Conservation (phyloP, 2,888 invertebrate genomes). For the Plutella xylostella region DNA sequence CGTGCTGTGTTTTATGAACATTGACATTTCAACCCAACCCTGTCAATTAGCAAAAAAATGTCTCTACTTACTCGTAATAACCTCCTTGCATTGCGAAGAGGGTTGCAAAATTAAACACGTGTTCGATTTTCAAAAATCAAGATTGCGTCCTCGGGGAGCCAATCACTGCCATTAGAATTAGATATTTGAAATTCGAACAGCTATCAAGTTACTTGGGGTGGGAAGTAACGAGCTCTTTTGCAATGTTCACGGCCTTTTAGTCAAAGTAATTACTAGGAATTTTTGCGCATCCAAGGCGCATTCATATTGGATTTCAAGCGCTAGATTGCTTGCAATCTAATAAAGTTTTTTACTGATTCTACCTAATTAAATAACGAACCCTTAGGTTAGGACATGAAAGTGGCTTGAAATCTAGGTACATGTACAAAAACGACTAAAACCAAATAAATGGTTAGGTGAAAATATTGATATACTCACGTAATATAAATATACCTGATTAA, state of each 20-base stretch:
- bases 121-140: constrained; percentile 61
- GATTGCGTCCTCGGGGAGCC: constrained; percentile 66
- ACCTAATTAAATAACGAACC: too few relatives aligned
- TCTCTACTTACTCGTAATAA: constrained; percentile 23
- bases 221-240: constrained; percentile 16
- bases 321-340: too few relatives aligned
- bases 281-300: too few relatives aligned
- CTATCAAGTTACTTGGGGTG: constrained; percentile 58
- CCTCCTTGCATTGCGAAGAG: constrained; percentile 52
- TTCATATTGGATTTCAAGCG: too few relatives aligned
- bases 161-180: constrained; percentile 66
- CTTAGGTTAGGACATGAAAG: too few relatives aligned
- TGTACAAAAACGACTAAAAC: too few relatives aligned
- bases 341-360: too few relatives aligned
- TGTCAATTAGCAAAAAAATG: constrained; percentile 11
- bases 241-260: constrained; percentile 4
- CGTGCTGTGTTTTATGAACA: too few relatives aligned
- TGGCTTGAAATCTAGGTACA: too few relatives aligned
- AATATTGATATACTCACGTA: too few relatives aligned
- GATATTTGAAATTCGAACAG: constrained; percentile 59
- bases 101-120: constrained; percentile 62
- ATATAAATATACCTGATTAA: too few relatives aligned
- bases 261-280: constrained; percentile 5
- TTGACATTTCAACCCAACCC: constrained; percentile 25
- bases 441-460: too few relatives aligned